Evolutionary conservation across 2,797 vertebrate species (phyloP), one percentile per base, ranked within the genome.

Genomic region (Xerus rutilus): DNA sequence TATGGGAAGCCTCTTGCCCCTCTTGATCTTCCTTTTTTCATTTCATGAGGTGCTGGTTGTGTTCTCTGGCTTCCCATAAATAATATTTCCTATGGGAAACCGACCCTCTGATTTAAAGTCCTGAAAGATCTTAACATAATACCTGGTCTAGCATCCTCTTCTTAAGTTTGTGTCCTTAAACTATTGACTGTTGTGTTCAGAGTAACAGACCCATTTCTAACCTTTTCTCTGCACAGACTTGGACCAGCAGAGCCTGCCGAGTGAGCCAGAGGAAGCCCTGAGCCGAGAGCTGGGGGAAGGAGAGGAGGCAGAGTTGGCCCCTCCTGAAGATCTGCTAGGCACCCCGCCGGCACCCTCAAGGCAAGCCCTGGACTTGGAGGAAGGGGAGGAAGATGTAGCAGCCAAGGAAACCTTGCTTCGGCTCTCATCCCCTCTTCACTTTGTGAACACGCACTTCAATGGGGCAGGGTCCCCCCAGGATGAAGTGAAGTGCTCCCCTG

Each of bases 361-460:
- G 95, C 96, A 39, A 87, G 97, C 97, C 94, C 97, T 98, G 98
- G 98, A 98, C 97, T 98, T 96, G 0, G 98, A 97, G 91, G 98
- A 98, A 94, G 98, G 98, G 94, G 98, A 98, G 14, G 98, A 97
- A 0, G 91, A 7, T 0, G 89, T 49, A 73, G 85, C 88, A 72
- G 92, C 88, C 62, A 93, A 97, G 90, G 97, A 97, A 57, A 82
- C 95, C n/a, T 98, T 98, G 97, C 98, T 98, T 97, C 98, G 73
- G 97, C 99, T 99, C 0, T 98, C 99, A 0, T 99, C 99, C 7
- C 99, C 99, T 1, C 99, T 99, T 43, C 99, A 99, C 98, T 99
- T 99, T 98, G 99, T 99, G 98, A 99, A 99, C 99, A 99, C 99
- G 0, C 99, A 99, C 98, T 99, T 99, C 99, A 99, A 99, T 17